Evolutionary conservation across 2,888 invertebrate species (phyloP).

Genomic region (Macrosiphum euphorbiae): DNA sequence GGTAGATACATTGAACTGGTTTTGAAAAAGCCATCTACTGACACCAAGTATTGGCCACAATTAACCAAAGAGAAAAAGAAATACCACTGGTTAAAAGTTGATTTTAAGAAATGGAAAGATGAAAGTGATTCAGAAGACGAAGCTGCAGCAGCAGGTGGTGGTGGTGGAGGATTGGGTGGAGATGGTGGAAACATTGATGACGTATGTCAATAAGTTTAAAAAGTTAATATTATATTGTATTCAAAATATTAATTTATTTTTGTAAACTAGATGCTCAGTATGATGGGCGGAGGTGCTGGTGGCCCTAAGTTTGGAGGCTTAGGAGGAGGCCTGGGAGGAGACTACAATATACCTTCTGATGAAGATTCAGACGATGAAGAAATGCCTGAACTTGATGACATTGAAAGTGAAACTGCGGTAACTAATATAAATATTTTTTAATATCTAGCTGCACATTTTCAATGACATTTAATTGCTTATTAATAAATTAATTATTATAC

Average conservation of each 20-base stretch:
- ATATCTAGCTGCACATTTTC: not conserved
- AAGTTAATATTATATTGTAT: not conserved
- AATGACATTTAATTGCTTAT: not conserved
- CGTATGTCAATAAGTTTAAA: conserved; percentile 52
- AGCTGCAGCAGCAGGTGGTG: conserved; percentile 38
- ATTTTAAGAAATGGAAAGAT: conserved; percentile 89
- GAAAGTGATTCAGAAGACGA: conserved; percentile 66
- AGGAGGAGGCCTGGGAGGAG: conserved; percentile 72
- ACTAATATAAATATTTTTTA: not conserved
- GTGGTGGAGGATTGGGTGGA: conserved; percentile 59
- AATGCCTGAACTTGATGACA: conserved; percentile 79
- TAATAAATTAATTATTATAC: conserved; percentile 7
- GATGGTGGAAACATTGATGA: conserved; percentile 65
- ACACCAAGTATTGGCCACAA: conserved; percentile 88
- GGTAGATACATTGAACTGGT: conserved; percentile 73
- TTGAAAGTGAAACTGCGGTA: conserved; percentile 49
- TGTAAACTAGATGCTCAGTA: conserved; percentile 51
- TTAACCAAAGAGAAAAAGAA: conserved; percentile 90
- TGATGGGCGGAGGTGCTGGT: conserved; percentile 46
- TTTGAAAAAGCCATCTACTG: conserved; percentile 75
- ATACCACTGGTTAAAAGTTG: conserved; percentile 95
- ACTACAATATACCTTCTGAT: conserved; percentile 77
- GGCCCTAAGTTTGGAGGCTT: conserved; percentile 67
- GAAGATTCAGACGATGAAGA: conserved; percentile 86
- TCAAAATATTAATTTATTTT: not conserved